These are phyloP conservation scores for Diachasma alloeum DNA, from an alignment of 1,140 invertebrate genomes.

Conservation along the genomic window DNA sequence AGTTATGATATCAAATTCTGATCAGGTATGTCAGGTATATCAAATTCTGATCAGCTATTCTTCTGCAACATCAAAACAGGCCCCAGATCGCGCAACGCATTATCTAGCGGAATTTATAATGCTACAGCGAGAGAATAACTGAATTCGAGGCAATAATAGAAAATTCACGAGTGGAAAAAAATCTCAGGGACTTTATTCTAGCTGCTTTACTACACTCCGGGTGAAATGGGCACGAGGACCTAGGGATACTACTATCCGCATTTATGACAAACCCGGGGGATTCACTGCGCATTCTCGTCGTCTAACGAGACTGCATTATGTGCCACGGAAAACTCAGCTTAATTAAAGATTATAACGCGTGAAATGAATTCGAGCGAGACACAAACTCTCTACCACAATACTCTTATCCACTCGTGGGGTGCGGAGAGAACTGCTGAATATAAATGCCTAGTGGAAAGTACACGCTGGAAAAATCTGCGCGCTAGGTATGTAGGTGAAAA, in stretches of 20 bases:
- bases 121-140: too few species aligned
- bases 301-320: conserved; percentile 53
- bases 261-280: conserved; percentile 28
- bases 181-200: not conserved
- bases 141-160: too few species aligned
- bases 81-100: too few species aligned
- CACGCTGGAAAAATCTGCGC: not conserved
- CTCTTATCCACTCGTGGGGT: not conserved
- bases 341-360: conserved; percentile 59
- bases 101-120: too few species aligned
- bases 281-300: conserved; percentile 34
- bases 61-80: too few species aligned
- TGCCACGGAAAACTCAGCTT: conserved; percentile 48
- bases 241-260: conserved; percentile 33
- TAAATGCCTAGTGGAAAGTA: not conserved
- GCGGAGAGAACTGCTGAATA: not conserved
- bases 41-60: too few species aligned
- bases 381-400: conserved; percentile 20
- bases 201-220: not conserved
- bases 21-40: too few species aligned
- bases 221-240: conserved; percentile 25
- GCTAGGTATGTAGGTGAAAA: too few species aligned
- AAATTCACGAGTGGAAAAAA: too few species aligned
- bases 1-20: too few species aligned
- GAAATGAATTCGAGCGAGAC: conserved; percentile 50